Base-by-base conservation (phyloP, 2,113 vertebrate genomes). In the Hippocampus zosterae region DNA sequence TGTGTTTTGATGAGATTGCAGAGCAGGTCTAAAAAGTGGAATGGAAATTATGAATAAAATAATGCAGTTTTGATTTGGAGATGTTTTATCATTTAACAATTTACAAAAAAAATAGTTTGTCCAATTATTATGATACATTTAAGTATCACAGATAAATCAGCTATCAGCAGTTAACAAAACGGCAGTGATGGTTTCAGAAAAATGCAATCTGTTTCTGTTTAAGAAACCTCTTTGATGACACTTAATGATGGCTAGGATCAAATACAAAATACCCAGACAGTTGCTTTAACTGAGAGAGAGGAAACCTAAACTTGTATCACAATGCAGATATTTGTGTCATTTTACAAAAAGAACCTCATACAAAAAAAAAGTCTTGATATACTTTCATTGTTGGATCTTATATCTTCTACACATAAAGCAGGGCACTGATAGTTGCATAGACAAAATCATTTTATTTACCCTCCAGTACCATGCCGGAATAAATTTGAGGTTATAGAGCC, bases 171-270 rank as follows among this genome's bases (percentile, higher is more conserved):
- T 37, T 6, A 44, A 44, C 12, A 44, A 44, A 44, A 44, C 10
- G 9, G 9, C 42, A n/a, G 18, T 41, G 13, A 59, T 44, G 66
- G 64, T 70, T 70, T 73, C 37, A 79, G 72, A 25, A 33, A 65
- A 33, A 75, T 64, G 69, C 16, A 75, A 65, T 75, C 71, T 62
- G 48, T 83, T 73, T 79, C 52, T 65, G 27, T 71, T 80, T 84
- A 9, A 79, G 46, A 78, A 78, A 79, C 69, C 18, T 37, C 33
- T 37, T 37, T 37, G 0, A 37, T 37, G 33, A 37, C 33, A 6
- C 33, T 37, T 37, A 37, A 15, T 59, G 2, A 21, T 61, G 8
- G 42, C 66, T 68, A 75, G 69, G 75, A 69, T 3, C 16, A 48
- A 48, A 48, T 48, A 15, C 46, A 16, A 48, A 48, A 48, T 33